Evolutionary conservation across 2,797 vertebrate genomes (phyloP).

Genomic region (Acanthiza pusilla): DNA sequence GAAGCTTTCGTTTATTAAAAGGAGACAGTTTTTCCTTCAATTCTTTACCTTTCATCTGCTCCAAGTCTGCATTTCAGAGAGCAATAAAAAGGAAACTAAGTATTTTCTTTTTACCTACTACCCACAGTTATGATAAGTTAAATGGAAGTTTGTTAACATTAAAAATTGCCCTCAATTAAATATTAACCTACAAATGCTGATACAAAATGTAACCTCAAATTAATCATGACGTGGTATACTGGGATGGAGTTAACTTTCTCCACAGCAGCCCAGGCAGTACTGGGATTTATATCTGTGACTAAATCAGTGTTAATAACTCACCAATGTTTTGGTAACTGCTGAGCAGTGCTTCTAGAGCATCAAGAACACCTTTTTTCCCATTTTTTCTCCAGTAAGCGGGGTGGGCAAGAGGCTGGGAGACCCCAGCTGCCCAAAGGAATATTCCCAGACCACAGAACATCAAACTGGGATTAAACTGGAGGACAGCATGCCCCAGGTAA

Average conservation of each 20-base stretch:
- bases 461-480: neutral
- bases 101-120: neutral
- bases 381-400: rapidly evolving
- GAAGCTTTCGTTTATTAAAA: neutral
- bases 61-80: neutral
- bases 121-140: neutral
- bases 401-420: neutral
- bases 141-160: neutral
- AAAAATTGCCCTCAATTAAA: neutral
- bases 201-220: neutral
- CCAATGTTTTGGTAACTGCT: neutral
- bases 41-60: neutral
- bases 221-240: rapidly evolving
- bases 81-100: neutral
- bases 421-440: neutral
- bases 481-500: neutral
- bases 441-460: too few relatives aligned
- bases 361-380: neutral
- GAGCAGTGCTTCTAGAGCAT: neutral
- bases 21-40: neutral
- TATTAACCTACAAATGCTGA: neutral
- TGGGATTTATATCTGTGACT: neutral
- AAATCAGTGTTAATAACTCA: rapidly evolving
- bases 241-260: neutral
- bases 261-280: neutral